These are phyloP conservation scores for Clarias laeviceps DNA, from an alignment of 2,797 vertebrate genomes.

Conservation along the genomic window DNA sequence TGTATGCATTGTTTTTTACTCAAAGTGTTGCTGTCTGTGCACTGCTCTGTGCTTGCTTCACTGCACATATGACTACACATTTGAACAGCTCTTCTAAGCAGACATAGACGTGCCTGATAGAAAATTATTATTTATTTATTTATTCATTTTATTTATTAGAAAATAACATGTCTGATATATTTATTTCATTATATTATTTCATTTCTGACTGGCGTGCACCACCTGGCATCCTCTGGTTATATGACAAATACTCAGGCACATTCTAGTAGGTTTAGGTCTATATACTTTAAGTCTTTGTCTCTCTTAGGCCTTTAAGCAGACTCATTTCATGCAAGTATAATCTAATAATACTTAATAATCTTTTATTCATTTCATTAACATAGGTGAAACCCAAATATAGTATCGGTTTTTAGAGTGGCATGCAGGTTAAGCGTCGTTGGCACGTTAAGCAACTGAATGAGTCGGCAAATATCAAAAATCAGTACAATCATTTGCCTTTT, in stretches of 20 bases:
- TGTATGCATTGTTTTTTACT: no score
- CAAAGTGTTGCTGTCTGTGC: no score
- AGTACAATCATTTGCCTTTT: conserved; percentile 6
- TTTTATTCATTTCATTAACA: background rate
- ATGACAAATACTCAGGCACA: background rate
- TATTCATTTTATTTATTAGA: no score
- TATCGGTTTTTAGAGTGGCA: background rate
- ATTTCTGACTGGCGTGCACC: no score
- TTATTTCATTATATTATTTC: no score
- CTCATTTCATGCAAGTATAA: background rate
- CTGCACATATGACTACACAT: no score
- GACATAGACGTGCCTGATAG: no score
- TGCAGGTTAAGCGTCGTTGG: background rate
- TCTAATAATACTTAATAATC: background rate
- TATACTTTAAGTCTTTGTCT: background rate
- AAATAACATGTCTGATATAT: no score
- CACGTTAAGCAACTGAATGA: background rate
- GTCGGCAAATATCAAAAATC: conserved; percentile 21
- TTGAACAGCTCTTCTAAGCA: no score
- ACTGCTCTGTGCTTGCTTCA: no score
- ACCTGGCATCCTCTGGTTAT: background rate
- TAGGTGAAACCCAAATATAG: background rate
- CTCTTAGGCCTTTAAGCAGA: background rate
- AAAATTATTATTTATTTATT: no score
- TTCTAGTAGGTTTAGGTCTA: background rate